Evolutionary conservation across 1,140 invertebrate genomes (phyloP), one percentile per base, ranked within the genome.

Genomic region (Hestina assimilis): DNA sequence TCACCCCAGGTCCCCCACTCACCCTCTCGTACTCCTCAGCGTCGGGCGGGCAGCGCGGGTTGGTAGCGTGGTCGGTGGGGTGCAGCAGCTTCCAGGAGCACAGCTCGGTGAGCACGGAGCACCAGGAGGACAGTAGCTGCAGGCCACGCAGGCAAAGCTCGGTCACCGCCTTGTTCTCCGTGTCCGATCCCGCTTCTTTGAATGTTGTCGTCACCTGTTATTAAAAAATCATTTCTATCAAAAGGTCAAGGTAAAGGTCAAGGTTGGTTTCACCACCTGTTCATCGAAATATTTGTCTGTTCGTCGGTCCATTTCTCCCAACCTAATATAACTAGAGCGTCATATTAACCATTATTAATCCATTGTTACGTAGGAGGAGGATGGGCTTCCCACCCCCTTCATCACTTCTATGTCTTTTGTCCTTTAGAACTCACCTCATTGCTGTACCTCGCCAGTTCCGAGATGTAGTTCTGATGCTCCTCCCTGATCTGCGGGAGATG

Each of bases 21-120:
- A 96, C 95, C 87, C 98, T 91, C 91, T 99, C 99, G 88, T 99
- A 99, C 89, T 99, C 98, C 89, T 99, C 98, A n/a, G 98, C 98
- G 80, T 99, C 97, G 12, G 92, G 91, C 0, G 98, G 98, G 79
- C 98, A 99, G 69, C 96, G 93, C 62, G 96, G 95, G 83, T 99
- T 99, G 85, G 96, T 95, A 85, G 98, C 96, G 81, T 98, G 96
- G 89, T 99, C 98, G 1, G 98, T 99, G 4, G 98, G 98, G 89
- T 99, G 97, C 56, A 99, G 90, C 23, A 99, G 90, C 89, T 99
- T 99, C 98, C 98, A 99, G 2, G 96, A 98, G 84, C 98, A 99
- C 63, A 99, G 89, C 90, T 99, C 98, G 3, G 98, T 98, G 0
- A 99, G 96, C 57, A 99, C 96, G 59, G 95, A 96, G 4, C 97